Evolutionary conservation across 2,113 vertebrate genomes (phyloP).

Genomic region (Gila orcuttii): DNA sequence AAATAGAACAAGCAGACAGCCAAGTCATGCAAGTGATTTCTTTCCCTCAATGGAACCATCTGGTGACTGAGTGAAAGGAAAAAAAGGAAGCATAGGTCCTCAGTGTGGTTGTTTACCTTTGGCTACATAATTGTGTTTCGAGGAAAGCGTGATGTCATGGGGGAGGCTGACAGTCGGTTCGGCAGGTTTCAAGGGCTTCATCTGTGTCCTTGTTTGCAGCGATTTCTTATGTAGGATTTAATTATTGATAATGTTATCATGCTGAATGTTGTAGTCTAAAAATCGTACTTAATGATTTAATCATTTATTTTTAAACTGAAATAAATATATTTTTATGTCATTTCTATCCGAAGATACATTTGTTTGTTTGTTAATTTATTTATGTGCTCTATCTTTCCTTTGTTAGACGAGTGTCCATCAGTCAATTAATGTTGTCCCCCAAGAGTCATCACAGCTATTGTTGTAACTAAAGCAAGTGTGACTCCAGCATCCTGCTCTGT

Average conservation of each 20-base stretch:
- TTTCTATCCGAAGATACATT: too few species aligned
- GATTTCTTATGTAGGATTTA: not conserved
- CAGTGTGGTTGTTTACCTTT: slow-evolving; percentile 72
- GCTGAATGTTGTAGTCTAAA: too few species aligned
- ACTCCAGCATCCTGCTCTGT: slow-evolving; percentile 31
- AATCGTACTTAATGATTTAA: too few species aligned
- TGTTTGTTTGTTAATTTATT: not conserved
- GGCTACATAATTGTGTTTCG: slow-evolving; percentile 70
- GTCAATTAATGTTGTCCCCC: not conserved
- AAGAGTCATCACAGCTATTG: slow-evolving; percentile 45
- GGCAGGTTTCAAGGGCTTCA: slow-evolving; percentile 29
- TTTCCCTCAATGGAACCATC: slow-evolving; percentile 75
- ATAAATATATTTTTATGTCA: too few species aligned
- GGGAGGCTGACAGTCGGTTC: slow-evolving; percentile 34
- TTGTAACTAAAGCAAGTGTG: slow-evolving; percentile 20
- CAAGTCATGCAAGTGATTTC: slow-evolving; percentile 63
- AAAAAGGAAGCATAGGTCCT: slow-evolving; percentile 67
- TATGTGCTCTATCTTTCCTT: not conserved
- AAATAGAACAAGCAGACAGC: slow-evolving; percentile 72
- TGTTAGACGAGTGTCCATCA: too few species aligned
- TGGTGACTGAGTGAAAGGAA: slow-evolving; percentile 71
- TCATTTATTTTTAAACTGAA: too few species aligned
- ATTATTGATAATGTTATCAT: not conserved
- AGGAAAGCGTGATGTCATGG: slow-evolving; percentile 65
- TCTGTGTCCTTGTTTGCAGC: slow-evolving; percentile 34